These are phyloP conservation scores for Vultur gryphus DNA, from an alignment of 2,797 vertebrate species.

Conservation along the genomic window DNA sequence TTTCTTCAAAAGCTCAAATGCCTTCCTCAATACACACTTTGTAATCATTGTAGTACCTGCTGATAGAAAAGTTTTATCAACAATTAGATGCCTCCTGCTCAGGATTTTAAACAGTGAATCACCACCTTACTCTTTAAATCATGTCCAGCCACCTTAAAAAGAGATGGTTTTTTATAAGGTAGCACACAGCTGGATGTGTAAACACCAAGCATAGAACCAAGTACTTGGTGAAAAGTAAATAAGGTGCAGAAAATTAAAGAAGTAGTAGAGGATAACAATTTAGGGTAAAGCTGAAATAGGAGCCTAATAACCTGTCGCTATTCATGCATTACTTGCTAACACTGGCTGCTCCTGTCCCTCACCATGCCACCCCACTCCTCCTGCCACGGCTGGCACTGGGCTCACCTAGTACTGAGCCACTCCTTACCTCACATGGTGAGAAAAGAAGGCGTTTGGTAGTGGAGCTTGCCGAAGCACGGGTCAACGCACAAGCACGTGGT, in stretches of 20 bases:
- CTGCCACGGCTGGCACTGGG: not conserved
- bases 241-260: not conserved
- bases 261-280: not conserved
- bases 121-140: not conserved
- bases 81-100: not conserved
- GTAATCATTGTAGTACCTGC: not conserved
- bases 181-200: not conserved
- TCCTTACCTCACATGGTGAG: not conserved
- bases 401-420: not conserved
- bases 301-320: not conserved
- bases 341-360: not conserved
- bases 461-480: accelerated
- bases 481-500: not conserved
- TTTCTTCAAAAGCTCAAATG: not conserved
- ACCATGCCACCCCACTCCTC: not conserved
- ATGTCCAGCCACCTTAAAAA: not conserved
- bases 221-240: not conserved
- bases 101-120: not conserved
- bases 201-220: not conserved
- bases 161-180: not conserved
- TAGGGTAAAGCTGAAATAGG: not conserved
- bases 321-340: not conserved
- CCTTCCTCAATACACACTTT: not conserved
- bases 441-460: not conserved
- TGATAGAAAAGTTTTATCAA: not conserved